Percentiles rank a stretch among this genome's conserved stretches.
Conservation (phyloP, 2,888 invertebrate genomes). For the Punctoribates punctum region DNA sequence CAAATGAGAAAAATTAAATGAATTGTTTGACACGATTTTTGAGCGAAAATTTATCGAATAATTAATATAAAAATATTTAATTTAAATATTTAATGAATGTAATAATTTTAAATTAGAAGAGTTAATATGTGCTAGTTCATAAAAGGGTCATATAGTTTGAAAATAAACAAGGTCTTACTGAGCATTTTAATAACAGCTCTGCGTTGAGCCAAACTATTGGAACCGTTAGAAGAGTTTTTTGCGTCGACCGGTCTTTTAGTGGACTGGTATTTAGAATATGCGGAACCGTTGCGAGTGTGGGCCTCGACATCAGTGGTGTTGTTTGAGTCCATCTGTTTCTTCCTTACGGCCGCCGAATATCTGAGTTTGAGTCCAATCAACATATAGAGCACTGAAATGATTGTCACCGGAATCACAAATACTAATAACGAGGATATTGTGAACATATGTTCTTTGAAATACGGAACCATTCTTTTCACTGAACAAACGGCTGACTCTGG, state of each 20-base stretch:
- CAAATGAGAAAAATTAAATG: too few species aligned
- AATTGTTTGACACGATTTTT: too few species aligned
- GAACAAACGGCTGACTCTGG: constrained; percentile 49
- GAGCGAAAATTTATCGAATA: too few species aligned
- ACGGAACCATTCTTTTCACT: constrained; percentile 63
- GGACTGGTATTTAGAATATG: constrained; percentile 19
- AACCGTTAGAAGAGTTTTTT: background rate
- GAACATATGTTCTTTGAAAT: constrained; percentile 67
- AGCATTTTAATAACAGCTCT: constrained; percentile 60
- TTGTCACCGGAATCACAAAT: constrained; percentile 65
- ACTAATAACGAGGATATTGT: constrained; percentile 74
- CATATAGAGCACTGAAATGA: constrained; percentile 72
- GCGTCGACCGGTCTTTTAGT: background rate
- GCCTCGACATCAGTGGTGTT: background rate
- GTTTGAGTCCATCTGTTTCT: constrained; percentile 19
- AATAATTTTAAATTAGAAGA: background rate
- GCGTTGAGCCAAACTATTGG: constrained; percentile 36
- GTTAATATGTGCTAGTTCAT: background rate
- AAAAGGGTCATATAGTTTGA: background rate
- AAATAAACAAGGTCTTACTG: constrained; percentile 56
- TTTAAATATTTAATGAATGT: background rate
- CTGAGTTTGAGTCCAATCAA: constrained; percentile 52
- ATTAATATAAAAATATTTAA: too few species aligned
- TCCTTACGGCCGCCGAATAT: background rate
- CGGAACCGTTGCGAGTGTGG: background rate